Evolutionary conservation across 2,797 vertebrate species (phyloP).

Genomic region (Notoglanidium macrostoma): DNA sequence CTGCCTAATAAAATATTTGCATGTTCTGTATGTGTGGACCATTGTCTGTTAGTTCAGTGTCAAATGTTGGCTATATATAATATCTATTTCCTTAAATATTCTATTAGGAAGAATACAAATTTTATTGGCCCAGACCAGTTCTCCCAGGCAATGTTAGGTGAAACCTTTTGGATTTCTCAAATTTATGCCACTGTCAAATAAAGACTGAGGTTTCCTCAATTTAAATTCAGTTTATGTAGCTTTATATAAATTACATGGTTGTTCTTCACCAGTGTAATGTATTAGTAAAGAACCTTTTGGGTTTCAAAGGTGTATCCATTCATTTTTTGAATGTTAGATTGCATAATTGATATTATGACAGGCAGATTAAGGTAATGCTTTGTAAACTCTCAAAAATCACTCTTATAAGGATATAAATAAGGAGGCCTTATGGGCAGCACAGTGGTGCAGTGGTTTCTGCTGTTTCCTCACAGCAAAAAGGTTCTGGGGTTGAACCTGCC

Average conservation of each 20-base stretch:
- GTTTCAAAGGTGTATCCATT: background rate
- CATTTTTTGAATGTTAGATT: background rate
- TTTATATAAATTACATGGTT: background rate
- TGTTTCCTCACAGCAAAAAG: too few species aligned
- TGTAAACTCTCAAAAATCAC: background rate
- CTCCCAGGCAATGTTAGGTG: slow-evolving; percentile 59
- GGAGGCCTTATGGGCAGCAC: slow-evolving; percentile 1
- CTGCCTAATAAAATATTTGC: slow-evolving; percentile 43
- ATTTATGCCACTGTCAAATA: background rate
- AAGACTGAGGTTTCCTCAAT: background rate
- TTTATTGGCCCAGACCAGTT: slow-evolving; percentile 45
- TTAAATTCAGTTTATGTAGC: background rate
- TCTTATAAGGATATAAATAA: too few species aligned
- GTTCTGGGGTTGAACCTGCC: too few species aligned
- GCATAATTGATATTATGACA: background rate
- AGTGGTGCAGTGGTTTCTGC: too few species aligned
- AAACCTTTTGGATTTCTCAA: background rate
- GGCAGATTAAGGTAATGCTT: background rate
- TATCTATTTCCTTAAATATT: slow-evolving; percentile 34
- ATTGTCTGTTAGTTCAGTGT: slow-evolving; percentile 46
- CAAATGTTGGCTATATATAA: slow-evolving; percentile 56
- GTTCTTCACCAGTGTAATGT: background rate
- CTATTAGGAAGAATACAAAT: background rate
- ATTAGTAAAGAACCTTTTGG: background rate
- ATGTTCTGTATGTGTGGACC: slow-evolving; percentile 5